Evolutionary conservation across 1,140 invertebrate genomes (phyloP), one percentile per base, ranked within the genome.

Genomic region (Habropoda laboriosa): DNA sequence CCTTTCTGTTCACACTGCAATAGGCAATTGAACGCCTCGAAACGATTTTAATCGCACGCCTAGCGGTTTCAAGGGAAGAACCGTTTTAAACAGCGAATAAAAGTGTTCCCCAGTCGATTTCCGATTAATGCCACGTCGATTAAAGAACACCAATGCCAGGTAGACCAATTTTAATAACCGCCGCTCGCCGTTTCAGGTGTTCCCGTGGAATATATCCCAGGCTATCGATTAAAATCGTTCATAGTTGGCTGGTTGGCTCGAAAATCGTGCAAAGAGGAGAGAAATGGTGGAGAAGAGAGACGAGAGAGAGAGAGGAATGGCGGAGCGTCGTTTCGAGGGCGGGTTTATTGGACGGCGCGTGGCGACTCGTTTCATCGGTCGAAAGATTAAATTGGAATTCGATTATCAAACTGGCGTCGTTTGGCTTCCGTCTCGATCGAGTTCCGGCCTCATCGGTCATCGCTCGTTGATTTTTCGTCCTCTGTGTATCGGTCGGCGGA

Each of bases 301-400:
- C 42, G 42, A 12, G 42, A 5, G n/a, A 7, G 35, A 5, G 30
- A 1, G 45, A 8, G 27, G 45, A 6, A 47, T 12, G 47, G 10
- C 30, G 10, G n/a, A 67, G 10, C 27, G 63, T 66, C 63, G 63
- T 32, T n/a, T 64, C 61, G 40, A 45, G 45, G 45, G 30, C 40
- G 57, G 32, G 57, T 73, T 73, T 73, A 61, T 73, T 58, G 71
- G 55, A 47, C 40, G 57, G 45, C 40, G 53, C 57, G 57, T 47
- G 70, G 42, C 70, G 70, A 45, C 55, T 35, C 53, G 68, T 24
- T n/a, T 32, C 68, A 12, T 18, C 42, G 27, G 42, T 45, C 30
- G 57, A 61, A 73, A 61, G 70, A 73, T 73, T 73, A 73, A 73
- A 73, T 73, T 73, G 71, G 40, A 58, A 61, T 58, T 73, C 71